A percentile compares a stretch with the other conserved stretches of the same genome.
phyloP scores from a whole-genome alignment of 2,797 vertebrate species.

The Philypnodon macrostomus region DNA sequence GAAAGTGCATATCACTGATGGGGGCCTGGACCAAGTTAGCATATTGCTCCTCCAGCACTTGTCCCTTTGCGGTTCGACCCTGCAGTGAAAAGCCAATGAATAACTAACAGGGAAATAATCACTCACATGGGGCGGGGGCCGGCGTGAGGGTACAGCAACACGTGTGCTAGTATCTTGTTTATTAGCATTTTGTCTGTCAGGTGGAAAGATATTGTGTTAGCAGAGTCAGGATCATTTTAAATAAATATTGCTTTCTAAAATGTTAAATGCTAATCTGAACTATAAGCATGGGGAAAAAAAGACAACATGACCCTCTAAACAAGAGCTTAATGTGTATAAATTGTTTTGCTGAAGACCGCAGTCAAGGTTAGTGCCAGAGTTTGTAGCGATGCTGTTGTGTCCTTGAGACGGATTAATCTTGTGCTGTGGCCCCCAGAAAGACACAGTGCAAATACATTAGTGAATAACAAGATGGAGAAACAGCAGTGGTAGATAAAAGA shows the following conservation, averaged over 20 bases:
- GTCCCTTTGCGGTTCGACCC: conserved; percentile 47
- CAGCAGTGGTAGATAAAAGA: conserved; percentile 17
- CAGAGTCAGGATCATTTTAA: conserved; percentile 34
- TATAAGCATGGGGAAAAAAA: too few species aligned
- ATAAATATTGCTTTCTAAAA: too few species aligned
- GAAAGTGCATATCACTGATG: conserved; percentile 54
- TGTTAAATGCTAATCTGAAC: too few species aligned
- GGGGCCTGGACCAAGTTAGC: conserved; percentile 38
- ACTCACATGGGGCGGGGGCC: conserved; percentile 41
- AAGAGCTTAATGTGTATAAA: conserved; percentile 35
- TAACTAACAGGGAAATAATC: conserved; percentile 70
- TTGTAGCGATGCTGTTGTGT: conserved; percentile 35
- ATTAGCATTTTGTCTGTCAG: conserved; percentile 60
- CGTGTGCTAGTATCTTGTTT: conserved; percentile 40
- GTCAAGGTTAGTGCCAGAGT: conserved; percentile 34
- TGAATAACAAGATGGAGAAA: conserved; percentile 40
- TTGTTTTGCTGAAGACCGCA: conserved; percentile 21
- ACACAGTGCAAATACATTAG: conserved; percentile 54
- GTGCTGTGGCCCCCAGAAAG: conserved; percentile 28
- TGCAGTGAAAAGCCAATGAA: conserved; percentile 63
- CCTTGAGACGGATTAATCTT: conserved; percentile 56
- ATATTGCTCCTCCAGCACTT: conserved; percentile 38
- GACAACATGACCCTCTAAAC: too few species aligned
- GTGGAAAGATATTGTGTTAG: conserved; percentile 31
- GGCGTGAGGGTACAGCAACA: conserved; percentile 28